Percentiles rank a stretch among this genome's conserved stretches.
These are phyloP conservation scores for Campaea margaritaria DNA, from an alignment of 2,888 invertebrate species.

Conservation along the genomic window DNA sequence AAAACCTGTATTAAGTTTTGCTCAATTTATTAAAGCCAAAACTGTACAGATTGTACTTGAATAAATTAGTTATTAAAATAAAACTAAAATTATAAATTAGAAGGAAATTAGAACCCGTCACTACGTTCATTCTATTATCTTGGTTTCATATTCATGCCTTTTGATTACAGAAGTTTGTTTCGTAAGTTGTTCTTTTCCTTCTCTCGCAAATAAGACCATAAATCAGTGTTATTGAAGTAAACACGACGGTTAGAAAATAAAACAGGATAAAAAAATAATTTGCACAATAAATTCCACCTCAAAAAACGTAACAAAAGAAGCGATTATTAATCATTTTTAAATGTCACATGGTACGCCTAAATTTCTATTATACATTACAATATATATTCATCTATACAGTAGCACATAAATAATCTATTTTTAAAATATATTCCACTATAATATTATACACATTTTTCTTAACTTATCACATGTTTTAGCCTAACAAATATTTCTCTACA, in stretches of 20 bases:
- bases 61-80: too few species aligned
- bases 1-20: too few species aligned
- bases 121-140: too few species aligned
- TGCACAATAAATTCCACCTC: background rate
- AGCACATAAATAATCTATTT: constrained; percentile 69
- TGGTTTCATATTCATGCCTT: too few species aligned
- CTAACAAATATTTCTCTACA: constrained; percentile 81
- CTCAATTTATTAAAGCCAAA: too few species aligned
- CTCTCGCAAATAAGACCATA: constrained; percentile 2
- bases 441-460: constrained; percentile 73
- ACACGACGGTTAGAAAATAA: too few species aligned
- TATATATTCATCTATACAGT: constrained; percentile 65
- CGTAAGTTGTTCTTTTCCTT: background rate
- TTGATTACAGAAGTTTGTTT: background rate
- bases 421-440: constrained; percentile 69
- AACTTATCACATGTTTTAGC: constrained; percentile 82
- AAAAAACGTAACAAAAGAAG: constrained; percentile 30
- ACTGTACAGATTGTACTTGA: too few species aligned
- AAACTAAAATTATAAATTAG: too few species aligned
- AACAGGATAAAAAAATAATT: too few species aligned
- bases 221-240: background rate
- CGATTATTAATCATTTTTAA: constrained; percentile 44
- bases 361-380: constrained; percentile 62
- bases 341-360: constrained; percentile 54
- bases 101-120: too few species aligned